phyloP scores from a whole-genome alignment of 2,113 vertebrate genomes.

The Pelvicachromis taeniatus region DNA sequence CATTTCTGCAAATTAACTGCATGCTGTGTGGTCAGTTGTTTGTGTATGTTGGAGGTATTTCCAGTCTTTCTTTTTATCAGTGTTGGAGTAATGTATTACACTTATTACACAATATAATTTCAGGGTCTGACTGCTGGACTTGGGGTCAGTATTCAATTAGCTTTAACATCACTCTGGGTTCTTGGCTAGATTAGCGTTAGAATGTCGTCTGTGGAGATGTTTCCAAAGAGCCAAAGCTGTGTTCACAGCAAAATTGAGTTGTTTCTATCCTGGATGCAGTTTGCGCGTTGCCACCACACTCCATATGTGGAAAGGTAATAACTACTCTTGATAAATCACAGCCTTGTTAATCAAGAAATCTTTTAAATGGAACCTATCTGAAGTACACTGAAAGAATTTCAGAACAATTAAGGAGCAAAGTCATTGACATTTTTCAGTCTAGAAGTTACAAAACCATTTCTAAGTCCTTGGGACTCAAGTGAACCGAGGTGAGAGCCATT shows the following conservation, averaged over 20 bases:
- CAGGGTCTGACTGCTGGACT: neutral
- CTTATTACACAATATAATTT: no score
- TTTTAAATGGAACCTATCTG: neutral
- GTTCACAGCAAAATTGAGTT: neutral
- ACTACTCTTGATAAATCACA: neutral
- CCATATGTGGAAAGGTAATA: neutral
- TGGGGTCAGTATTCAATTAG: neutral
- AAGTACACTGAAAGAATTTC: neutral
- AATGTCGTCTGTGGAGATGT: neutral
- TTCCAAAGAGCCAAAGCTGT: fast-evolving
- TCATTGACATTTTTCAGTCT: no score
- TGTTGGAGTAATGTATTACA: no score
- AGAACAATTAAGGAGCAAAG: no score
- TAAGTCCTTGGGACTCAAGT: neutral
- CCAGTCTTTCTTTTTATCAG: no score
- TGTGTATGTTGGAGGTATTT: no score
- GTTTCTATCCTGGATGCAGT: neutral
- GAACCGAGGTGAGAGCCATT: neutral
- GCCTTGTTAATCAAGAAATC: neutral
- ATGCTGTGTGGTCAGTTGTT: no score
- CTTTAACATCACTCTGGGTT: neutral
- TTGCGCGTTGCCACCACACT: neutral
- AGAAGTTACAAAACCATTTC: neutral
- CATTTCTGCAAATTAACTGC: no score
- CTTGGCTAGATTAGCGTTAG: neutral